phyloP scores from a whole-genome alignment of 2,797 vertebrate genomes.

The Poeciliopsis paucimaculata region DNA sequence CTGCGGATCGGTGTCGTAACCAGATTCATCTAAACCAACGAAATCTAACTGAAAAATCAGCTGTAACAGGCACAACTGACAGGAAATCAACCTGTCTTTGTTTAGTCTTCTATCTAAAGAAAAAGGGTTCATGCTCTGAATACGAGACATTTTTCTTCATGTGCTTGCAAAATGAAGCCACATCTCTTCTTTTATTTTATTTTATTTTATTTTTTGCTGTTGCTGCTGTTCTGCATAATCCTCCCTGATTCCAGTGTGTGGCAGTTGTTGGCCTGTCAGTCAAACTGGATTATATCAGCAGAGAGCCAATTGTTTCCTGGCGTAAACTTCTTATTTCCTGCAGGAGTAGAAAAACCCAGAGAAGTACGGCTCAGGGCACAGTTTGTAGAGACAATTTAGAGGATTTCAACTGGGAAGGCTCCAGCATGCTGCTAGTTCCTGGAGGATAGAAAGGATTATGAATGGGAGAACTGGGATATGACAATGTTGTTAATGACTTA shows the following conservation, averaged over 20 bases:
- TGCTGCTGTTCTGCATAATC: constrained; percentile 30
- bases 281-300: constrained; percentile 30
- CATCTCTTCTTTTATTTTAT: background rate
- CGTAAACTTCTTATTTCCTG: constrained; percentile 17
- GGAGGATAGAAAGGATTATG: background rate
- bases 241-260: constrained; percentile 25
- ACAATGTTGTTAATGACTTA: background rate
- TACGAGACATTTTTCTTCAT: constrained; percentile 2
- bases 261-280: constrained; percentile 42
- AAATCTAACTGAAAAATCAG: constrained; percentile 6
- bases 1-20: background rate
- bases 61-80: background rate
- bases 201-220: background rate
- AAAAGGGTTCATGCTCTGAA: background rate
- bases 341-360: background rate
- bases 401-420: background rate
- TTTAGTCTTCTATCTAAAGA: background rate
- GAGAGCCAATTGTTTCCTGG: constrained; percentile 37
- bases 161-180: constrained; percentile 5
- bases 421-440: background rate
- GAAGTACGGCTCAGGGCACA: background rate
- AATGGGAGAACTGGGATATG: background rate
- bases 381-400: constrained; percentile 12
- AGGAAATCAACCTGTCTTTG: constrained; percentile 5
- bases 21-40: background rate